Conservation (phyloP, 2,797 vertebrate genomes). For the Avahi laniger region DNA sequence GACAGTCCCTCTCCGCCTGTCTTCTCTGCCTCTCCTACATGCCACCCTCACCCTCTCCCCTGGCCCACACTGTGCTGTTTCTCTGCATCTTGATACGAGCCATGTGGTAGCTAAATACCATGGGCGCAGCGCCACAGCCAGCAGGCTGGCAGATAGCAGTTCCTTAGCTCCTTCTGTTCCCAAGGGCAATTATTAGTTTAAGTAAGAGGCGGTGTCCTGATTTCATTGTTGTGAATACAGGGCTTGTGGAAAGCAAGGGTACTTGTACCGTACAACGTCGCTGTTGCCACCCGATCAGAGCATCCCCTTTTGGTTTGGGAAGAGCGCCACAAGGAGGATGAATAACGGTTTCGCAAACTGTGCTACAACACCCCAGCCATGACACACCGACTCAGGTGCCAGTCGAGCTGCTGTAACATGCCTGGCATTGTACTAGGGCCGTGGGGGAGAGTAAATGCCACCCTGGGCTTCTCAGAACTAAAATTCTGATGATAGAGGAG, state of each 20-base stretch:
- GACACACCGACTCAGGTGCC: not conserved
- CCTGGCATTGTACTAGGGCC: rapidly evolving
- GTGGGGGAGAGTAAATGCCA: rapidly evolving
- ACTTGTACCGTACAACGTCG: too few relatives aligned
- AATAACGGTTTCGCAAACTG: not conserved
- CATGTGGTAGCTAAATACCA: not conserved
- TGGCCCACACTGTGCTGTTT: rapidly evolving
- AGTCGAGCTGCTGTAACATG: rapidly evolving
- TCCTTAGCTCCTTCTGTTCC: not conserved
- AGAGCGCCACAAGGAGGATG: rapidly evolving
- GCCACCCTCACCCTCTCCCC: not conserved
- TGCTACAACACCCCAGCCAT: rapidly evolving
- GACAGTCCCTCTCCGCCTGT: not conserved
- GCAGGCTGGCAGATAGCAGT: rapidly evolving
- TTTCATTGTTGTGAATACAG: too few relatives aligned
- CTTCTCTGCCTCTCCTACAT: not conserved
- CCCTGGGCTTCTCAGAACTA: not conserved
- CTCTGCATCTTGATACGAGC: not conserved
- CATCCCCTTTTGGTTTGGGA: not conserved
- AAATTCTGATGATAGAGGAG: not conserved
- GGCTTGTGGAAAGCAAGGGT: not conserved
- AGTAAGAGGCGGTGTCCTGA: not conserved
- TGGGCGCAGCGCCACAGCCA: rapidly evolving
- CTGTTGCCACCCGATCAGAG: not conserved
- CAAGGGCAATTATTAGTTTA: not conserved